Percentiles rank a stretch among this genome's conserved stretches.
Conservation (phyloP, 1,140 invertebrate genomes). For the Pissodes strobi region DNA sequence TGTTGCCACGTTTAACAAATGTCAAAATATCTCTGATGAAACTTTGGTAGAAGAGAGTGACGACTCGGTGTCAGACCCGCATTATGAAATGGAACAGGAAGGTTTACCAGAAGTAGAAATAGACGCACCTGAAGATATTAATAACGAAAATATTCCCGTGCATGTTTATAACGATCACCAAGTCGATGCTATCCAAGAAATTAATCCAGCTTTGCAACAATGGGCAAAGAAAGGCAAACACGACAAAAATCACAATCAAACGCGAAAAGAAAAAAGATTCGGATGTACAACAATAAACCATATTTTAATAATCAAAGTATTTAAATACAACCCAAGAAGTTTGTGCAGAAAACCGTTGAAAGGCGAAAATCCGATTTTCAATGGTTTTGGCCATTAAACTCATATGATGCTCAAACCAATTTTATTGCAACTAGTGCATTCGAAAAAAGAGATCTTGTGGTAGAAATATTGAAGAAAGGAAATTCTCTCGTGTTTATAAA, state of each 20-base stretch:
- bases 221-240: too few species aligned
- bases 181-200: too few species aligned
- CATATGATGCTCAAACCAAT: too few species aligned
- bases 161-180: slow-evolving; percentile 5
- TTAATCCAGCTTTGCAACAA: too few species aligned
- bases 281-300: not conserved
- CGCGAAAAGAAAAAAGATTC: not conserved
- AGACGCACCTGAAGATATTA: slow-evolving; percentile 8
- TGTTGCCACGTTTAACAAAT: slow-evolving; percentile 11
- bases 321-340: not conserved
- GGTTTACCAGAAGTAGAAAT: not conserved
- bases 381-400: not conserved
- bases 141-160: slow-evolving; percentile 13
- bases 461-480: too few species aligned
- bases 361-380: not conserved
- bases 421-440: too few species aligned
- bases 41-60: slow-evolving; percentile 26
- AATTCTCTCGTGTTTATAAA: too few species aligned
- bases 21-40: slow-evolving; percentile 18
- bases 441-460: too few species aligned
- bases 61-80: slow-evolving; percentile 7
- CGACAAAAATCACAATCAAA: too few species aligned
- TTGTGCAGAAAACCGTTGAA: not conserved
- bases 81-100: slow-evolving; percentile 12
- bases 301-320: not conserved